Evolutionary conservation across 2,888 invertebrate genomes (phyloP).

Genomic region (Orchestes rusci): DNA sequence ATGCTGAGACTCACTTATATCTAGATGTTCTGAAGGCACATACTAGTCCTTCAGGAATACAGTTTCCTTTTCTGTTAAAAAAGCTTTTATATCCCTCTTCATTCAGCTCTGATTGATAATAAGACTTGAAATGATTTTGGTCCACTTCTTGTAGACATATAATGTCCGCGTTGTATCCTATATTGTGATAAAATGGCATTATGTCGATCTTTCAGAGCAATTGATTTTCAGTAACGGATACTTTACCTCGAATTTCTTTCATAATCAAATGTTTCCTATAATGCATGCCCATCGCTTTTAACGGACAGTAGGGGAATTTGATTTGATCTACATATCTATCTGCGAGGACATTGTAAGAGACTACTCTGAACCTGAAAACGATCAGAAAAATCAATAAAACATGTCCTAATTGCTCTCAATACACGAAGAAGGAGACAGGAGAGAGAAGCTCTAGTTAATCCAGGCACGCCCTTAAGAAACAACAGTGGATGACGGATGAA

Average conservation of each 20-base stretch:
- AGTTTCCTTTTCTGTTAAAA: conserved; percentile 65
- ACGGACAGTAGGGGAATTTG: conserved; percentile 77
- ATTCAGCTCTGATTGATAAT: conserved; percentile 55
- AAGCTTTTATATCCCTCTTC: conserved; percentile 51
- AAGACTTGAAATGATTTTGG: conserved; percentile 61
- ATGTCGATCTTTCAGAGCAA: background rate
- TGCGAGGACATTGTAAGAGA: conserved; percentile 86
- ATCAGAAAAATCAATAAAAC: conserved; percentile 5
- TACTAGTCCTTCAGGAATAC: conserved; percentile 73
- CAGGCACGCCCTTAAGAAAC: too few relatives aligned
- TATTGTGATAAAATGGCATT: background rate
- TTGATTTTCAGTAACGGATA: conserved; percentile 1
- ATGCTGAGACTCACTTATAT: conserved; percentile 48
- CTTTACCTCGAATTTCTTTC: conserved; percentile 76
- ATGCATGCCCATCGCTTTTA: conserved; percentile 70
- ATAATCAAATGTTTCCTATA: conserved; percentile 81
- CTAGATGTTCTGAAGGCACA: conserved; percentile 65
- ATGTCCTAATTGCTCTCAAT: too few relatives aligned
- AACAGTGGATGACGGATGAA: too few relatives aligned
- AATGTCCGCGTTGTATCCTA: conserved; percentile 86
- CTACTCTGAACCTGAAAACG: conserved; percentile 59
- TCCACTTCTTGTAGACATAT: conserved; percentile 94
- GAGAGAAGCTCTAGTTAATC: too few relatives aligned
- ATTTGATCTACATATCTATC: conserved; percentile 80
- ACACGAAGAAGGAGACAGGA: too few relatives aligned